Conservation (phyloP, 2,113 vertebrate genomes). For the Tamias sibiricus region DNA sequence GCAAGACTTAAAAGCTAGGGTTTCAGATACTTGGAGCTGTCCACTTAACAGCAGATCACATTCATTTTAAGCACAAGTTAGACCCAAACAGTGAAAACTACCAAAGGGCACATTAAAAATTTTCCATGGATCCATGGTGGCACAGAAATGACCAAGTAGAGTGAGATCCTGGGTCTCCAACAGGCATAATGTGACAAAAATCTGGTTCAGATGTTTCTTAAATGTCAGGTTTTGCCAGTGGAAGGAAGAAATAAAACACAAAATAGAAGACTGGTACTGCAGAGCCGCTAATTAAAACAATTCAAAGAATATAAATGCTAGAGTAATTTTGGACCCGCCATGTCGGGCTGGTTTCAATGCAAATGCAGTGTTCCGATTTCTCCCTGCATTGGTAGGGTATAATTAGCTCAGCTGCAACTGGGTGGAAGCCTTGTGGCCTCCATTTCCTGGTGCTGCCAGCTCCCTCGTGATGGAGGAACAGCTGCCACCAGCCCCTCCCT, state of each 20-base stretch:
- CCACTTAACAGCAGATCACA: neutral
- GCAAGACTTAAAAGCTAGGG: neutral
- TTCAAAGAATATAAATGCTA: conserved; percentile 78
- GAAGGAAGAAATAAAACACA: conserved; percentile 67
- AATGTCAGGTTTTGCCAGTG: conserved; percentile 73
- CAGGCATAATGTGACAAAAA: conserved; percentile 72
- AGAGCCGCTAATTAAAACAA: conserved; percentile 77
- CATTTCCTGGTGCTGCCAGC: conserved; percentile 17
- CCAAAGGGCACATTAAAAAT: neutral
- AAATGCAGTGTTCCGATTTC: conserved; percentile 63
- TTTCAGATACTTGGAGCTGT: neutral
- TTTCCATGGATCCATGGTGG: conserved; percentile 23
- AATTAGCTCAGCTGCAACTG: conserved; percentile 76
- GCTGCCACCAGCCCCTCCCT: conserved; percentile 26
- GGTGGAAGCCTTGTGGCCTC: conserved; percentile 26
- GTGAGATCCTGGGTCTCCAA: conserved; percentile 61
- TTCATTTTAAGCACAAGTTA: conserved; percentile 6
- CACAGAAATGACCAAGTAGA: conserved; percentile 54
- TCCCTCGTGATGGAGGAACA: neutral
- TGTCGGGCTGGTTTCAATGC: conserved; percentile 69
- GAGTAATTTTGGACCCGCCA: conserved; percentile 63
- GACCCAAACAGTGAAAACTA: conserved; percentile 24
- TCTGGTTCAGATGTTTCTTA: conserved; percentile 71
- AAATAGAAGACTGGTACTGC: conserved; percentile 70
- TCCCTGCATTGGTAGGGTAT: conserved; percentile 66